Conservation (phyloP, 2,888 invertebrate genomes). For the Acronicta alni region DNA sequence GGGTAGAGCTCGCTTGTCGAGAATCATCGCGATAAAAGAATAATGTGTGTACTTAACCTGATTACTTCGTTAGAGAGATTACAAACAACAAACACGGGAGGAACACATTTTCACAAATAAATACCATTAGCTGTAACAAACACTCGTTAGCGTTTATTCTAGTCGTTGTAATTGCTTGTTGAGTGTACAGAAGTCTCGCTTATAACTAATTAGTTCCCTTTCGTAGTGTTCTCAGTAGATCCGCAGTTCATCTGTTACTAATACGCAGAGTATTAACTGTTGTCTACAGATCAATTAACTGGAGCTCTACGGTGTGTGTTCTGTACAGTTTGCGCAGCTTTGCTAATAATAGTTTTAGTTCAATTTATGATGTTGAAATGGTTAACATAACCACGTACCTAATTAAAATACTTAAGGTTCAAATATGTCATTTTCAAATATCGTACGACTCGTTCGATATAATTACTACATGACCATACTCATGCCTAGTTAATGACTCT, state of each 20-base stretch:
- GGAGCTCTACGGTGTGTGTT: slow-evolving; percentile 4
- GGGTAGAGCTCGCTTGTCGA: slow-evolving; percentile 10
- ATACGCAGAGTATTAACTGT: slow-evolving; percentile 18
- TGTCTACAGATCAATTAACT: slow-evolving; percentile 27
- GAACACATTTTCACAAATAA: slow-evolving; percentile 43
- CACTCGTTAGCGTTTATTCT: slow-evolving; percentile 47
- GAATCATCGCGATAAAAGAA: slow-evolving; percentile 36
- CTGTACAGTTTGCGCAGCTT: slow-evolving; percentile 1
- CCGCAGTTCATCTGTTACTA: slow-evolving; percentile 20
- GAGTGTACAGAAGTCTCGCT: slow-evolving; percentile 10
- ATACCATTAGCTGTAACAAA: slow-evolving; percentile 39
- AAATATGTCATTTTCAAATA: background rate
- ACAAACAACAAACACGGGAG: slow-evolving; percentile 37
- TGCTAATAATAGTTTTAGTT: background rate
- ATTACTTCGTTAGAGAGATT: slow-evolving; percentile 49
- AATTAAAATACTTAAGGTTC: background rate
- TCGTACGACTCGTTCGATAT: background rate
- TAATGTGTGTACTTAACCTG: slow-evolving; percentile 48
- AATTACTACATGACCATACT: too few relatives aligned
- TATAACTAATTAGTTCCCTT: slow-evolving; percentile 21
- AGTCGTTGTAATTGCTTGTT: slow-evolving; percentile 37
- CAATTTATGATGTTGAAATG: slow-evolving; percentile 12
- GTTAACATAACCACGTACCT: background rate
- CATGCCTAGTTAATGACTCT: too few relatives aligned
- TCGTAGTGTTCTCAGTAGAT: slow-evolving; percentile 4